Conservation (phyloP, 2,797 vertebrate species). For the Typhlichthys eigenmanni region DNA sequence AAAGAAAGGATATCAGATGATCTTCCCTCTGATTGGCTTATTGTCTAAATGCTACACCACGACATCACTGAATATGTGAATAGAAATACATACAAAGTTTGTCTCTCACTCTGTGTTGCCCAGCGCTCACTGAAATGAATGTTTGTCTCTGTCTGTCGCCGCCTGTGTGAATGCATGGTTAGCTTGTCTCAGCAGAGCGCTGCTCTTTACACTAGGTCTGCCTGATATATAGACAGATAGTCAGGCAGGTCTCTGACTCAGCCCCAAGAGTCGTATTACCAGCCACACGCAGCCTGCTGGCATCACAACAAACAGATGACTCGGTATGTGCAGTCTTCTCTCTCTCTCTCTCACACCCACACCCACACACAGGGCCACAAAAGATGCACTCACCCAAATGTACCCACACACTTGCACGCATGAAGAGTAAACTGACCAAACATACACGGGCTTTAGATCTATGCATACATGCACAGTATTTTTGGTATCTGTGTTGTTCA, state of each 20-base stretch:
- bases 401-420: background rate
- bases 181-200: conserved; percentile 27
- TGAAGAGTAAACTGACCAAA: background rate
- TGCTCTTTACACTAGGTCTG: conserved; percentile 29
- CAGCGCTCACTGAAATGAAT: too few relatives aligned
- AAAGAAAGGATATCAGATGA: too few relatives aligned
- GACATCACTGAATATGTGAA: too few relatives aligned
- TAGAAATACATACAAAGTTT: too few relatives aligned
- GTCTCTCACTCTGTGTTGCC: too few relatives aligned
- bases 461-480: too few relatives aligned
- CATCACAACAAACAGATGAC: conserved; percentile 46
- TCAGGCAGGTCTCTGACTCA: conserved; percentile 57
- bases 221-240: conserved; percentile 17
- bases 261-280: conserved; percentile 50
- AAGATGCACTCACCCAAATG: conserved; percentile 32
- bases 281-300: conserved; percentile 23
- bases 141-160: too few relatives aligned
- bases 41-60: background rate
- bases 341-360: conserved; percentile 2
- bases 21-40: conserved; percentile 3
- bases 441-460: too few relatives aligned
- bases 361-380: conserved; percentile 17
- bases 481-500: too few relatives aligned
- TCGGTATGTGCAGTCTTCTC: conserved; percentile 20
- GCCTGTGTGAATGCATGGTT: too few relatives aligned